Base-by-base conservation (phyloP, 92 coral and sea anemone genomes). In the Porites divaricata region DNA sequence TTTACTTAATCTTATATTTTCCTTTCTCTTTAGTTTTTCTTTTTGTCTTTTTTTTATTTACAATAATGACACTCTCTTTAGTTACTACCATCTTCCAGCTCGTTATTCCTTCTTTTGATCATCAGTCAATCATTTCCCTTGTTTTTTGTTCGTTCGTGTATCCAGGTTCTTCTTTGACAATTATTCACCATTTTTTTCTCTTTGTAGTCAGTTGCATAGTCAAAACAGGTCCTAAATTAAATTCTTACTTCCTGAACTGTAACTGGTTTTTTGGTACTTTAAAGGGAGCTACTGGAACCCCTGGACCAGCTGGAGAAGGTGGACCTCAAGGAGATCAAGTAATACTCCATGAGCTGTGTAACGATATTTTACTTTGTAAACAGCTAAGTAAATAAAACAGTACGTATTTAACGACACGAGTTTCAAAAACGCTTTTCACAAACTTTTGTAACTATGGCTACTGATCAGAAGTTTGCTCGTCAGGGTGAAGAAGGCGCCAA, bases 401-500 rank as follows among this genome's bases (percentile, higher is more conserved):
- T 57, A 23, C 67, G 5, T 49, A 54, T 23, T 57, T 21, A 57
- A 24, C 52, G 23, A 26, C 15, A 67, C 19, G 26, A 11, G 59
- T 54, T 11, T 54, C 59, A 13, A 9, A 54, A 54, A 35, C 45
- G 0, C 45, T 35, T 35, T 35, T 35, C 45, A 35, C 0, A 35
- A 35, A 35, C 45, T 4, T 35, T 35, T 35, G 45, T 35, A 35
- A 35, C 45, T 35, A 35, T 35, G 45, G 45, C 45, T 8, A 54
- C 59, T 54, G 16, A 54, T 11, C 59, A 54, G 13, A 26, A 41
- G 20, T 74, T 66, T 48, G 25, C 19, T 65, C 52, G 14, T 24
- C 21, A 84, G 94, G 94, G 94, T 50, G 87, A 87, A 63, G 9
- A 45, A 45, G 94, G 94, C 53, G 10, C 86, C 49, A 86, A 83